Evolutionary conservation across 1,140 invertebrate species (phyloP), one percentile per base, ranked within the genome.

Genomic region (Drosophila parvula): DNA sequence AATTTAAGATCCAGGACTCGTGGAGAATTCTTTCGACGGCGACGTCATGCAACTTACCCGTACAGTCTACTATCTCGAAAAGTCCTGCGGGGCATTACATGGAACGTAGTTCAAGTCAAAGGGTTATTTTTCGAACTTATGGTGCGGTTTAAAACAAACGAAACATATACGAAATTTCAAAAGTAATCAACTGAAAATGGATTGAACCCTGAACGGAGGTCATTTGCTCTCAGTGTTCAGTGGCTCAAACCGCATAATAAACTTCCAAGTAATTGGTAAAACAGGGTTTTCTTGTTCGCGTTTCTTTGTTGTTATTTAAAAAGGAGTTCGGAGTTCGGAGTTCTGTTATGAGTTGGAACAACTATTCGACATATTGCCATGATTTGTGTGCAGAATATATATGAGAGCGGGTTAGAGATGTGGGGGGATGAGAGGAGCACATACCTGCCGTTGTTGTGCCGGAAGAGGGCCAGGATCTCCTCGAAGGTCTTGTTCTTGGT

Each of bases 401-500:
- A 59, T 57, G 63, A 58, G 44, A 58, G 44, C 18, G 57, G 30
- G 40, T 22, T 22, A 36, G 47, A 28, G 55, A 30, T 44, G 22
- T 41, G n/a, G 14, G 53, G 12, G 9, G 43, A 27, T 50, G 38
- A 27, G 38, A 43, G 67, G 27, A 10, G 11, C n/a, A 91, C 95
- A 94, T 94, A 97, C 96, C 96, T 96, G 94, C 95, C 96, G 92
- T 96, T 96, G 88, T 95, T 95, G 92, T 96, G 96, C 89, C 96
- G 95, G 94, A 98, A 98, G 84, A 98, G 93, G 77, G 97, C 96
- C 91, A 97, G 94, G 92, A 99, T 99, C 93, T 99, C 98, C 94
- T 99, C 98, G 92, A 99, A 98, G 74, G 98, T 98, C 94, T 98
- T 98, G 93, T 99, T 99, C 94, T 99, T 99, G 73, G 98, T 99